Percentiles rank a stretch among this genome's conserved stretches.
Conservation (phyloP, 2,113 vertebrate genomes). For the Rhombomys opimus region DNA sequence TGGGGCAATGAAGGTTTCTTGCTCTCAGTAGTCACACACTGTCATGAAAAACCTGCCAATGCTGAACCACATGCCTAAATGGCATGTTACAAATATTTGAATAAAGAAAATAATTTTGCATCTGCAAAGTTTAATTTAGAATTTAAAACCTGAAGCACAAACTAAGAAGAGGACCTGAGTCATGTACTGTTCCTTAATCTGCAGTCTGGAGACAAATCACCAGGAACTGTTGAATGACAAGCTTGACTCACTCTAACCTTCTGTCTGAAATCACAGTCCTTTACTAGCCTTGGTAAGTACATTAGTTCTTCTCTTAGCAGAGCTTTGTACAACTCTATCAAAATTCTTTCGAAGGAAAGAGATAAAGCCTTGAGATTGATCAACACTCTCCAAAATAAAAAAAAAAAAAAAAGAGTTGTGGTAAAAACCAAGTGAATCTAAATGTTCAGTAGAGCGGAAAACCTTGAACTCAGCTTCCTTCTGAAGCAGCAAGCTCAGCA, state of each 20-base stretch:
- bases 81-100: background rate
- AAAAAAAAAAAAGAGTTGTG: background rate
- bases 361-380: background rate
- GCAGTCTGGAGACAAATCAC: background rate
- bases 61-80: background rate
- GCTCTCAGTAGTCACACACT: background rate
- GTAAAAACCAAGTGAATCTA: constrained; percentile 25
- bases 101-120: background rate
- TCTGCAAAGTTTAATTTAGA: background rate
- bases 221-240: background rate
- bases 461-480: constrained; percentile 11
- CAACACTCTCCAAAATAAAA: constrained; percentile 7
- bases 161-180: background rate
- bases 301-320: background rate
- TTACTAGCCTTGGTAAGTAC: background rate
- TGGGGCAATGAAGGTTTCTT: background rate
- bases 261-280: constrained; percentile 6
- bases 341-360: constrained; percentile 43
- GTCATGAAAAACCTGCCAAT: background rate
- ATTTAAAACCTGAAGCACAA: background rate
- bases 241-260: background rate
- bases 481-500: background rate
- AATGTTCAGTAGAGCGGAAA: background rate
- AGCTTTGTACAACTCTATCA: constrained; percentile 2
- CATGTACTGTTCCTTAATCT: background rate